phyloP scores from a whole-genome alignment of 2,113 vertebrate species.

The Nanorana parkeri region DNA sequence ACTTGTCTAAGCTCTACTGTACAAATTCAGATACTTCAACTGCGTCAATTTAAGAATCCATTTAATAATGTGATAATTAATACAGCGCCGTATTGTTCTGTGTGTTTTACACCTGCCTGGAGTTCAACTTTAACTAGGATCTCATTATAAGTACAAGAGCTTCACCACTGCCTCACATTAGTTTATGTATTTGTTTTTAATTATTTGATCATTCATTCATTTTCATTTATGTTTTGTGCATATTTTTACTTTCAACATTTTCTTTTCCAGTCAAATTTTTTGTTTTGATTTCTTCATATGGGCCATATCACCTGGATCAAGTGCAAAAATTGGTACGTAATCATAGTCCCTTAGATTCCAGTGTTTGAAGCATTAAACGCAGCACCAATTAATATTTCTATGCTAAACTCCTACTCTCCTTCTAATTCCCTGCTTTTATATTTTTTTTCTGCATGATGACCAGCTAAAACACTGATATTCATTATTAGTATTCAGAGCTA shows the following conservation, averaged over 20 bases:
- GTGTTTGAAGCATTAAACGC: slow-evolving; percentile 1
- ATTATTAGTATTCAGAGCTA: slow-evolving; percentile 17
- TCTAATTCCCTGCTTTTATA: neutral
- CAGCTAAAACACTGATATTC: slow-evolving; percentile 1
- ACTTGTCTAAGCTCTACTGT: too few relatives aligned
- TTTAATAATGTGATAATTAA: too few relatives aligned
- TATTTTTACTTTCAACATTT: slow-evolving; percentile 51
- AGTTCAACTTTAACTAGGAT: too few relatives aligned
- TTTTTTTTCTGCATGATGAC: neutral
- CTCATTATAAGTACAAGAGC: too few relatives aligned
- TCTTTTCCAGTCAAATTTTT: slow-evolving; percentile 56
- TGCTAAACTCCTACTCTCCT: neutral
- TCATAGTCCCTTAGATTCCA: neutral
- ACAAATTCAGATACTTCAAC: too few relatives aligned
- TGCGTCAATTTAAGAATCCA: too few relatives aligned
- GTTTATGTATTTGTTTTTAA: neutral
- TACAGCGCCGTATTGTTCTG: too few relatives aligned
- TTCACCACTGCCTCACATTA: too few relatives aligned
- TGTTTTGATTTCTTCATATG: slow-evolving; percentile 56
- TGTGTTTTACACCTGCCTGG: too few relatives aligned
- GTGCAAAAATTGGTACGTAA: slow-evolving; percentile 51
- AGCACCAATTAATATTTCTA: neutral
- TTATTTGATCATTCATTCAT: slow-evolving; percentile 13
- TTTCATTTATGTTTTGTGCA: neutral
- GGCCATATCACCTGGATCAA: slow-evolving; percentile 47